These are phyloP conservation scores for Nycticorax nycticorax DNA, from an alignment of 2,113 vertebrate genomes.

Conservation along the genomic window DNA sequence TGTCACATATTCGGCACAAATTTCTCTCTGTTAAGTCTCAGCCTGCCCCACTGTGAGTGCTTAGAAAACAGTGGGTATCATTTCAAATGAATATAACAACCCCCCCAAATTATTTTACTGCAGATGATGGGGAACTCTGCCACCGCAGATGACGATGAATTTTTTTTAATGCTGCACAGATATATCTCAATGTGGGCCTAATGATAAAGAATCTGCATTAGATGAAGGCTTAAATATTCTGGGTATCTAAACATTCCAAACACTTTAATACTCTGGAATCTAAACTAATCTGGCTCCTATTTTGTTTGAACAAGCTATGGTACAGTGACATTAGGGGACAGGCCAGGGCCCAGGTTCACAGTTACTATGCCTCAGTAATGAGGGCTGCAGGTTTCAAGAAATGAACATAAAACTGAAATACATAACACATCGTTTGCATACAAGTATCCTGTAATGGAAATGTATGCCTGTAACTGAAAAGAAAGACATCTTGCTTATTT, in stretches of 20 bases:
- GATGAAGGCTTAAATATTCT: neutral
- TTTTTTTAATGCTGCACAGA: neutral
- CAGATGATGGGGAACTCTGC: neutral
- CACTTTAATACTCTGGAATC: neutral
- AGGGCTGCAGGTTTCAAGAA: neutral
- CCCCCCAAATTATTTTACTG: neutral
- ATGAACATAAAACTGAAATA: neutral
- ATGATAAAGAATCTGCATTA: neutral
- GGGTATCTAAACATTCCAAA: neutral
- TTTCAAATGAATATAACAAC: neutral
- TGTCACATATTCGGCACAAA: neutral
- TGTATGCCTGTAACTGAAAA: neutral
- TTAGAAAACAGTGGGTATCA: neutral
- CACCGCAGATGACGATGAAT: neutral
- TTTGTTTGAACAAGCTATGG: neutral
- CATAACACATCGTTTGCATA: neutral
- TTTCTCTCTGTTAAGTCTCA: neutral
- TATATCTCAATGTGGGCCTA: neutral
- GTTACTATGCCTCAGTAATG: neutral
- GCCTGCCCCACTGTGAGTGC: neutral
- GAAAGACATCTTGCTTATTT: neutral
- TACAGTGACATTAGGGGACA: neutral
- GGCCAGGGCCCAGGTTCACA: neutral
- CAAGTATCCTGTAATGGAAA: neutral
- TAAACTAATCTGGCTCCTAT: neutral